Evolutionary conservation across 2,113 vertebrate species (phyloP).

Genomic region (Camelus dromedarius): DNA sequence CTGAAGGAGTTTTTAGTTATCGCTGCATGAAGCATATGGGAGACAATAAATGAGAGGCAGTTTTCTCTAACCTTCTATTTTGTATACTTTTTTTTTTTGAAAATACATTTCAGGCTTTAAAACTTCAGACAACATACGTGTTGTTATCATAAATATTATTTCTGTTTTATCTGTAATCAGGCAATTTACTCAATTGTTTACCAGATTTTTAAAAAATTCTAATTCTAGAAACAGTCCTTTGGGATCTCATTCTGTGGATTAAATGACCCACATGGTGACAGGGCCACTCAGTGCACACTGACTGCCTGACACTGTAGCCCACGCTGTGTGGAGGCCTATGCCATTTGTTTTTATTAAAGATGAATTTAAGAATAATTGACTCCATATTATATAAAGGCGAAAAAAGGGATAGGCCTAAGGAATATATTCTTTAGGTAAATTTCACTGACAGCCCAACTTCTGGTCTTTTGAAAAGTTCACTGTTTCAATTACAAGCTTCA

Average conservation of each 20-base stretch:
- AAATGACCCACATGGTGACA: neutral
- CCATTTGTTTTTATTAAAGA: neutral
- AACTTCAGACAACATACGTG: neutral
- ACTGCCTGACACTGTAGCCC: rapidly evolving
- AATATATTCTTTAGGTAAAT: neutral
- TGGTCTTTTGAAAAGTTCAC: neutral
- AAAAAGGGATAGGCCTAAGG: neutral
- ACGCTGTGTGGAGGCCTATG: neutral
- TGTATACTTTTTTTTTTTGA: neutral
- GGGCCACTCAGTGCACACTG: neutral
- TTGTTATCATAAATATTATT: neutral
- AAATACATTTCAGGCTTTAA: neutral
- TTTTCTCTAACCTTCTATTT: neutral
- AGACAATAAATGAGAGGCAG: neutral
- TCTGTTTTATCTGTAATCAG: neutral
- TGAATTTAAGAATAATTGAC: neutral
- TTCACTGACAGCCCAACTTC: neutral
- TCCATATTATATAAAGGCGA: neutral
- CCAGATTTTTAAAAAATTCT: neutral
- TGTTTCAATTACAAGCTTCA: neutral
- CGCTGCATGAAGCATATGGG: neutral
- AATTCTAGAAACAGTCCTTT: neutral
- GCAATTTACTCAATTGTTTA: neutral
- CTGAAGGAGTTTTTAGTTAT: neutral
- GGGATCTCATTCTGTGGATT: neutral